phyloP scores from a whole-genome alignment of 2,113 vertebrate species.

The Lamprotornis superbus region DNA sequence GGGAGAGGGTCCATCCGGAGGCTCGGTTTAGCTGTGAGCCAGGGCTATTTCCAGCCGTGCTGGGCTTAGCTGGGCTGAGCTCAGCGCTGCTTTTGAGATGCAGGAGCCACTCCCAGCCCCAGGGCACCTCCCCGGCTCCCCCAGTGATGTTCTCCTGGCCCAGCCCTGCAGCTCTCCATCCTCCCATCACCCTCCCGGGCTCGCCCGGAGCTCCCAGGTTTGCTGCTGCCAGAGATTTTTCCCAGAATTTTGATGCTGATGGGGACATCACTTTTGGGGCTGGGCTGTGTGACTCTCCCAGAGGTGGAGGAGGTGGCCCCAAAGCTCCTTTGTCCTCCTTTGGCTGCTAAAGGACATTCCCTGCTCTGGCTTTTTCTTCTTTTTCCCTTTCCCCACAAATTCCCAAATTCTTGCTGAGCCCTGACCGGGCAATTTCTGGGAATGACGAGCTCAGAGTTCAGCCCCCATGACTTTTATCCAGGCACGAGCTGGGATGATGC shows the following conservation, averaged over 20 bases:
- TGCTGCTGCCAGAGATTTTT: background rate
- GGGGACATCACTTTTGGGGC: rapidly evolving
- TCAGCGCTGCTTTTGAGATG: rapidly evolving
- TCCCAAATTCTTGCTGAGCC: background rate
- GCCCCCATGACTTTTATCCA: rapidly evolving
- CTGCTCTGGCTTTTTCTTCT: background rate
- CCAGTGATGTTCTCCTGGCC: rapidly evolving
- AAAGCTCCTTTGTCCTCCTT: rapidly evolving
- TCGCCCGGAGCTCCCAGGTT: background rate
- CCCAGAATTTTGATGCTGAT: rapidly evolving
- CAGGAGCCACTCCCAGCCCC: rapidly evolving
- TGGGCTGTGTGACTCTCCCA: rapidly evolving
- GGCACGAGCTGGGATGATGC: background rate
- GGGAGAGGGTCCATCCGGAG: background rate
- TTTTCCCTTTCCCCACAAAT: rapidly evolving
- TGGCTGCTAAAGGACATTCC: background rate
- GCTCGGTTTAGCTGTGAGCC: background rate
- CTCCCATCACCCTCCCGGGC: rapidly evolving
- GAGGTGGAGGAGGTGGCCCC: background rate
- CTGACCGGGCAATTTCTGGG: background rate
- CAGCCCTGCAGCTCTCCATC: background rate
- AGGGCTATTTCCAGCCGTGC: background rate
- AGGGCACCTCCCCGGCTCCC: background rate
- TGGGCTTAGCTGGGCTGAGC: rapidly evolving
- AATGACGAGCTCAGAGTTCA: background rate